A percentile compares a stretch with the other conserved stretches of the same genome.
phyloP scores from a whole-genome alignment of 2,113 vertebrate species.

The Larimichthys polyactis region DNA sequence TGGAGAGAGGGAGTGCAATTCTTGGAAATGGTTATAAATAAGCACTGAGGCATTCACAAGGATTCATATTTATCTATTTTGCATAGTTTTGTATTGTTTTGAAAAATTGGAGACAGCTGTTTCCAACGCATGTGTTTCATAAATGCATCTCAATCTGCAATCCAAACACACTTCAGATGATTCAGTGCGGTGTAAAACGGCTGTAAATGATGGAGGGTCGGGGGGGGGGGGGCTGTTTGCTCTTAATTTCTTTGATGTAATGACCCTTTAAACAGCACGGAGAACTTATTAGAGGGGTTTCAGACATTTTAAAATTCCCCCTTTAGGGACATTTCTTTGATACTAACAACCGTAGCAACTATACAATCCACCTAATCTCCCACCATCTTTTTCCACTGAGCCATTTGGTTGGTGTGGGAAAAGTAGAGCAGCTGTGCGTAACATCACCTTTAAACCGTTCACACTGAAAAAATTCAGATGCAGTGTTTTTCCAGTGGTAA shows the following conservation, averaged over 20 bases:
- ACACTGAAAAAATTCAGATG: constrained; percentile 36
- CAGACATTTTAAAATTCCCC: constrained; percentile 64
- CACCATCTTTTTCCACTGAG: constrained; percentile 80
- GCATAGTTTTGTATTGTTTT: constrained; percentile 48
- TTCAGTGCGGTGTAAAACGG: constrained; percentile 42
- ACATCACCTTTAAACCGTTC: constrained; percentile 60
- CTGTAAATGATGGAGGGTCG: constrained; percentile 41
- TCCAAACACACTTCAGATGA: constrained; percentile 49
- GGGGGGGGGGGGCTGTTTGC: constrained; percentile 36
- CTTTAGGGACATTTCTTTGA: constrained; percentile 61
- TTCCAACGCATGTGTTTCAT: constrained; percentile 25
- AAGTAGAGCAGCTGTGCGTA: constrained; percentile 57
- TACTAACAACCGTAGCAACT: constrained; percentile 62
- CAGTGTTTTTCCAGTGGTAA: constrained; percentile 43
- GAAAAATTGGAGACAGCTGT: constrained; percentile 49
- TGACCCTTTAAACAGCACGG: constrained; percentile 60
- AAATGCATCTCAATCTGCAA: constrained; percentile 43
- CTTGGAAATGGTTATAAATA: constrained; percentile 75
- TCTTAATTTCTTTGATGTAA: constrained; percentile 70
- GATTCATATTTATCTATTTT: constrained; percentile 55
- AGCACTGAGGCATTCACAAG: constrained; percentile 33
- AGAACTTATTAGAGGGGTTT: constrained; percentile 61
- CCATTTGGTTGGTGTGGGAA: constrained; percentile 67
- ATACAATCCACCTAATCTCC: constrained; percentile 71
- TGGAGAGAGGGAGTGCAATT: constrained; percentile 54